Evolutionary conservation across 2,888 invertebrate species (phyloP), one percentile per base, ranked within the genome.

Genomic region (Augiades crinisus): DNA sequence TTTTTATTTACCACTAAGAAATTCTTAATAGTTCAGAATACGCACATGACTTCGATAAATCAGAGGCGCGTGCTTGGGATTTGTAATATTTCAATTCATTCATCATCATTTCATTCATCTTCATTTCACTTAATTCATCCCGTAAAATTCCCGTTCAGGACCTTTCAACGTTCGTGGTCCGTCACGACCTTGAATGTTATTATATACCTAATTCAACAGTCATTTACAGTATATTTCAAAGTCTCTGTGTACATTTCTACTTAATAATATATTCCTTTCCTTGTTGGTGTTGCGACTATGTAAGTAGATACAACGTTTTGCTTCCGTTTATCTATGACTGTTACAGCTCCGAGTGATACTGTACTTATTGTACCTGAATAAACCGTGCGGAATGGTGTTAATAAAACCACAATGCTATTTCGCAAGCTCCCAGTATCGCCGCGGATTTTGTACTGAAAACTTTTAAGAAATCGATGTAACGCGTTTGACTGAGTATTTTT

Each of bases 321-420:
- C 31, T 44, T 44, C 43, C 43, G 31, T 44, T 44, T 44, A 13
- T 8, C 17, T 2, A 8, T 2, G n/a, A 17, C 41, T 41, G 34
- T 34, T 17, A 17, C 16, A 24, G 24, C 22, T 27, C 27, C 8
- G 27, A 22, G 34, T 27, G 27, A 36, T 43, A 43, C 6, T 43
- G 49, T 43, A 33, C 50, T 41, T 49, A 49, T 27, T 49, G 33
- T 27, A 34, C 14, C 34, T 44, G 33, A 38, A 45, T 45, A 38
- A 17, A 21, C 16, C 17, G 17, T 19, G 33, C 24, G 24, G 45
- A 37, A 33, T 14, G n/a, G 33, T 58, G 56, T 44, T 53, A 55
- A 60, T 61, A 60, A 55, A 60, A 58, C 54, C 33, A 56, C 54
- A 46, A 47, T 49, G 54, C 38, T 52, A 46, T 53, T 52, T 36